A percentile compares a stretch with the other conserved stretches of the same genome.
phyloP scores from a whole-genome alignment of 2,113 vertebrate genomes.

The Oplegnathus fasciatus region DNA sequence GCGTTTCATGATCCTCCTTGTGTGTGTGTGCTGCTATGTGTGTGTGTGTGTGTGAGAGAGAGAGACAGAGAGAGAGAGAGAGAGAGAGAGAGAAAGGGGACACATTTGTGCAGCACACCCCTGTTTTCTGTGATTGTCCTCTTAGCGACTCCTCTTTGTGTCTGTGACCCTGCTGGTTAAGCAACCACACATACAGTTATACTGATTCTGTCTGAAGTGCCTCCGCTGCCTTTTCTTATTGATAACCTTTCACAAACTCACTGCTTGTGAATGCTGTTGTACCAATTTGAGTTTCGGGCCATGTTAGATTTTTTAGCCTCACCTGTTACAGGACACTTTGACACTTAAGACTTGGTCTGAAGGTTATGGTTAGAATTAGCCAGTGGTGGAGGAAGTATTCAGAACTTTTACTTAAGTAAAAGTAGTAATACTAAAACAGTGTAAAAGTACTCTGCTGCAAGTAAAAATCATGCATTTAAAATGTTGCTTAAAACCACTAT shows the following conservation, averaged over 20 bases:
- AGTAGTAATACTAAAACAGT: too few relatives aligned
- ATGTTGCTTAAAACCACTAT: too few relatives aligned
- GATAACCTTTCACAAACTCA: neutral
- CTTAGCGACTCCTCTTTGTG: slow-evolving; percentile 31
- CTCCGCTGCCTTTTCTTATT: neutral
- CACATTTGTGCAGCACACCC: slow-evolving; percentile 28
- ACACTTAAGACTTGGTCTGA: slow-evolving; percentile 1
- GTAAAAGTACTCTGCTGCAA: too few relatives aligned
- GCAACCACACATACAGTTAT: neutral
- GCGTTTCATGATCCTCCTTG: slow-evolving; percentile 70
- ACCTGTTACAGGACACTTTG: neutral
- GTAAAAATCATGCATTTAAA: too few relatives aligned
- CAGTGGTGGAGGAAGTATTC: too few relatives aligned
- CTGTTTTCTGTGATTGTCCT: slow-evolving; percentile 55
- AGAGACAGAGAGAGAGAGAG: slow-evolving; percentile 1
- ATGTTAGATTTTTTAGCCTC: neutral
- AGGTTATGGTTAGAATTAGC: neutral
- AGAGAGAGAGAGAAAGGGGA: slow-evolving; percentile 6
- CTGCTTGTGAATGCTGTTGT: neutral
- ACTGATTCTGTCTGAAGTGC: slow-evolving; percentile 7
- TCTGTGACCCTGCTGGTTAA: slow-evolving; percentile 42
- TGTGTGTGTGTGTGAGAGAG: slow-evolving; percentile 33
- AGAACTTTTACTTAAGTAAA: too few relatives aligned
- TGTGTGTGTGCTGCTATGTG: slow-evolving; percentile 9
- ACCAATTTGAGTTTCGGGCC: neutral